Evolutionary conservation across 2,888 invertebrate genomes (phyloP).

Genomic region (Ypsolopha scabrella): DNA sequence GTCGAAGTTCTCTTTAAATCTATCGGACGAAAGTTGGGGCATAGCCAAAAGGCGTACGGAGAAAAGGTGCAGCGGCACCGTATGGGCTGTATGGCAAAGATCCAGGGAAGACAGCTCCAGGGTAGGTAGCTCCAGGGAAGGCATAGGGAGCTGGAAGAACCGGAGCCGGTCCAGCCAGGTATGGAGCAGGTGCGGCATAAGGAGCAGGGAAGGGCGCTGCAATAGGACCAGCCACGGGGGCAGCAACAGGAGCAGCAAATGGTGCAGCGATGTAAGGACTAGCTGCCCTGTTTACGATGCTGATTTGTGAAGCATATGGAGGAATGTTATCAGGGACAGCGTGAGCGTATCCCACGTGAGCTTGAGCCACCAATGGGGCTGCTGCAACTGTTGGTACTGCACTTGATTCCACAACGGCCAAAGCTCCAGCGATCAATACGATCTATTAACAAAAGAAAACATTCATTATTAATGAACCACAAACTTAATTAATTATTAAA

Average conservation of each 20-base stretch:
- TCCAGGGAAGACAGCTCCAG: slow-evolving; percentile 11
- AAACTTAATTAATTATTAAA: too few species aligned
- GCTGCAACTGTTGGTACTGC: slow-evolving; percentile 33
- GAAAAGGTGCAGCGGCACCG: slow-evolving; percentile 26
- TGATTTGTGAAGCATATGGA: slow-evolving; percentile 73
- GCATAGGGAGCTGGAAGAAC: slow-evolving; percentile 17
- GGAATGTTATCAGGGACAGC: slow-evolving; percentile 73
- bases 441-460: slow-evolving; percentile 25
- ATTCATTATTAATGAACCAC: not conserved
- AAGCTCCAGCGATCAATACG: slow-evolving; percentile 52
- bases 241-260: slow-evolving; percentile 16
- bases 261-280: slow-evolving; percentile 39
- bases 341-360: slow-evolving; percentile 68
- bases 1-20: slow-evolving; percentile 41
- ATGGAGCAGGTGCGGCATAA: slow-evolving; percentile 13
- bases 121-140: slow-evolving; percentile 19
- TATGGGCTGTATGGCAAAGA: slow-evolving; percentile 13
- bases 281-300: slow-evolving; percentile 58
- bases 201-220: slow-evolving; percentile 18
- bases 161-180: slow-evolving; percentile 23
- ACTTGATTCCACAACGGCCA: slow-evolving; percentile 44
- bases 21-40: slow-evolving; percentile 61
- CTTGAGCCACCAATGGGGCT: slow-evolving; percentile 61
- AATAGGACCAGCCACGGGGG: slow-evolving; percentile 13
- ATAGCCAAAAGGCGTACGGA: slow-evolving; percentile 35